phyloP scores from a whole-genome alignment of 1,140 invertebrate genomes.

The Orius laevigatus region DNA sequence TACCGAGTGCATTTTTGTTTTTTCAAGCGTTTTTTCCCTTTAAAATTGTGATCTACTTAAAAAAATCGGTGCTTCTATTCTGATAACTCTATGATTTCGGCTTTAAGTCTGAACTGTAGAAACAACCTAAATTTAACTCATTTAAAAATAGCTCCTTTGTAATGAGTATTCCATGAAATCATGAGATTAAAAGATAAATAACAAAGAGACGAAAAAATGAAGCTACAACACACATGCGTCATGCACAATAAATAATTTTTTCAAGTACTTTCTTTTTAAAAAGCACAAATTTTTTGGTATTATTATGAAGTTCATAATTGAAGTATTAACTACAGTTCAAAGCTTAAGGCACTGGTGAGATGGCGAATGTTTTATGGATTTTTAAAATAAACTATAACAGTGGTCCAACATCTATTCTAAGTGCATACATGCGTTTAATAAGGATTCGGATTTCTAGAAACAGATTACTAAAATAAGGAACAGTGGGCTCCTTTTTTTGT shows the following conservation, averaged over 20 bases:
- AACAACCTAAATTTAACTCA: too few relatives aligned
- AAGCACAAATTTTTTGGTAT: too few relatives aligned
- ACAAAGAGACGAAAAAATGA: constrained; percentile 1
- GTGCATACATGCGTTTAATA: constrained; percentile 18
- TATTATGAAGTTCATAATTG: not conserved
- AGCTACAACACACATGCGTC: constrained; percentile 2
- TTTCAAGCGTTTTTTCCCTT: too few relatives aligned
- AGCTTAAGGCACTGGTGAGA: constrained; percentile 23
- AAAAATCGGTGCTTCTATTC: too few relatives aligned
- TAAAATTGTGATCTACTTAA: too few relatives aligned
- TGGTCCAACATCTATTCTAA: constrained; percentile 19
- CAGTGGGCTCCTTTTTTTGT: not conserved
- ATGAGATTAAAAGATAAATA: not conserved
- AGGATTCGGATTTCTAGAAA: constrained; percentile 13
- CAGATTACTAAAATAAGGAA: constrained; percentile 8
- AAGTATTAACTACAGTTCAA: constrained; percentile 18
- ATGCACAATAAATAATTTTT: constrained; percentile 4
- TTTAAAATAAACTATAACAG: constrained; percentile 17
- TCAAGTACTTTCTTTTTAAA: too few relatives aligned
- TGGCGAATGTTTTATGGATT: constrained; percentile 19
- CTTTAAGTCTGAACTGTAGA: too few relatives aligned
- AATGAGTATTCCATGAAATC: too few relatives aligned
- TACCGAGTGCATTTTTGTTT: too few relatives aligned
- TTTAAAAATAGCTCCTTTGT: too few relatives aligned
- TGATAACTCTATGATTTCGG: too few relatives aligned